Evolutionary conservation across 2,113 vertebrate species (phyloP).

Genomic region (Numenius arquata): DNA sequence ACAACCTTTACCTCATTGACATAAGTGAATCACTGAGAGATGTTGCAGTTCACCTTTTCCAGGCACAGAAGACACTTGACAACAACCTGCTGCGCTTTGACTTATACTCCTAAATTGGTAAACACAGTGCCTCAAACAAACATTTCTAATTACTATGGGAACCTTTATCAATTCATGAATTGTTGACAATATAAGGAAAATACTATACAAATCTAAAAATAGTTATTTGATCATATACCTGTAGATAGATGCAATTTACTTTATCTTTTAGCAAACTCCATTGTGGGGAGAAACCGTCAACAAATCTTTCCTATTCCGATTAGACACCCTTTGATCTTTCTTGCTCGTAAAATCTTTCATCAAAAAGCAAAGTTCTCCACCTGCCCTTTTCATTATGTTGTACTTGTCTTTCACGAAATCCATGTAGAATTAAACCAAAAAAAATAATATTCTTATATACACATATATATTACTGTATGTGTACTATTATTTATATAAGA

Average conservation of each 20-base stretch:
- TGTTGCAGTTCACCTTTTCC: constrained; percentile 2
- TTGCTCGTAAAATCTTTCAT: constrained; percentile 67
- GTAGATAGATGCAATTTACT: neutral
- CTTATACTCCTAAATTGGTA: neutral
- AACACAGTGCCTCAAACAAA: neutral
- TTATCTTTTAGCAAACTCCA: neutral
- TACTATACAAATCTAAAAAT: neutral
- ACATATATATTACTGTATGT: neutral
- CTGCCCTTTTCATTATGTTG: constrained; percentile 20
- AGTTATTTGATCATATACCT: neutral
- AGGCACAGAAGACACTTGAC: constrained; percentile 7
- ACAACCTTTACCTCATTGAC: neutral
- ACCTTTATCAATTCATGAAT: neutral
- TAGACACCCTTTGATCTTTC: neutral
- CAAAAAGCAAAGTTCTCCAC: constrained; percentile 50
- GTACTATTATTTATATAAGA: constrained; percentile 6
- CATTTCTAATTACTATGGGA: neutral
- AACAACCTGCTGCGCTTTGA: neutral
- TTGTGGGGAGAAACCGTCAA: neutral
- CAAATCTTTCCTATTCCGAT: neutral
- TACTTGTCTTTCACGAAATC: neutral
- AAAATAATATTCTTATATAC: neutral
- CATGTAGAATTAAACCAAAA: neutral
- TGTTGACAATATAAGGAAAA: neutral
- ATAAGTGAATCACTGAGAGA: neutral